Evolutionary conservation across 2,888 invertebrate genomes (phyloP).

Genomic region (Drosophila nr. perissopoda): DNA sequence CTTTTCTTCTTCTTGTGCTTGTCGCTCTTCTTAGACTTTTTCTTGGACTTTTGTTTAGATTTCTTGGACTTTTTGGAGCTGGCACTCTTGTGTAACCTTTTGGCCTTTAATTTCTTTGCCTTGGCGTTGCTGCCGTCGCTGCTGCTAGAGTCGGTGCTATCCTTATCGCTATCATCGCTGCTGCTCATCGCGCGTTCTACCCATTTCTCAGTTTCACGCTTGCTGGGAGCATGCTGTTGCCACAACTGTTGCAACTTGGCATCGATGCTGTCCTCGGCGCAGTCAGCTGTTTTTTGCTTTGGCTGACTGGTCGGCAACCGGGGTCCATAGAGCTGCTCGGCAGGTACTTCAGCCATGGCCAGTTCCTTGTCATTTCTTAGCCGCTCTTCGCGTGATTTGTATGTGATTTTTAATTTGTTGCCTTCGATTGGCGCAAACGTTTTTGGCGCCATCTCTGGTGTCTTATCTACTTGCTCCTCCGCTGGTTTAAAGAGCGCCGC

Average conservation of each 20-base stretch:
- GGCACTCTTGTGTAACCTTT: conserved; percentile 46
- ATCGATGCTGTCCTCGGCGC: conserved; percentile 50
- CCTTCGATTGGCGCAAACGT: conserved; percentile 68
- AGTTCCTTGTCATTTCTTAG: conserved; percentile 51
- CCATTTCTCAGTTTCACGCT: conserved; percentile 60
- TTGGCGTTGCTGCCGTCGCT: conserved; percentile 11
- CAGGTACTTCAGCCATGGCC: conserved; percentile 34
- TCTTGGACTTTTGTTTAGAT: conserved; percentile 63
- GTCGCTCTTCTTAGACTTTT: conserved; percentile 66
- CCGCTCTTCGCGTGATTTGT: conserved; percentile 66
- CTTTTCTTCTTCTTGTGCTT: conserved; percentile 70
- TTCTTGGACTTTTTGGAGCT: conserved; percentile 58
- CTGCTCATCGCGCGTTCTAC: conserved; percentile 48
- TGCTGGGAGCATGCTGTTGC: conserved; percentile 53
- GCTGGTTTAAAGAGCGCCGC: conserved; percentile 74
- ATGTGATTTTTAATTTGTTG: conserved; percentile 68
- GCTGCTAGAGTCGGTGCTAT: conserved; percentile 40
- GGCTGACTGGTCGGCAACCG: conserved; percentile 56
- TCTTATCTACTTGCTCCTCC: conserved; percentile 6
- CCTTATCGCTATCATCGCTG: conserved; percentile 61
- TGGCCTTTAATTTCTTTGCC: conserved; percentile 38
- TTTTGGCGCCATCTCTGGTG: conserved; percentile 1
- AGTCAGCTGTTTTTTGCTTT: conserved; percentile 3
- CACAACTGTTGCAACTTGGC: conserved; percentile 61
- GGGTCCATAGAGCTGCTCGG: conserved; percentile 75